These are phyloP conservation scores for Spermophilus dauricus DNA, from an alignment of 2,113 vertebrate species.

Conservation along the genomic window DNA sequence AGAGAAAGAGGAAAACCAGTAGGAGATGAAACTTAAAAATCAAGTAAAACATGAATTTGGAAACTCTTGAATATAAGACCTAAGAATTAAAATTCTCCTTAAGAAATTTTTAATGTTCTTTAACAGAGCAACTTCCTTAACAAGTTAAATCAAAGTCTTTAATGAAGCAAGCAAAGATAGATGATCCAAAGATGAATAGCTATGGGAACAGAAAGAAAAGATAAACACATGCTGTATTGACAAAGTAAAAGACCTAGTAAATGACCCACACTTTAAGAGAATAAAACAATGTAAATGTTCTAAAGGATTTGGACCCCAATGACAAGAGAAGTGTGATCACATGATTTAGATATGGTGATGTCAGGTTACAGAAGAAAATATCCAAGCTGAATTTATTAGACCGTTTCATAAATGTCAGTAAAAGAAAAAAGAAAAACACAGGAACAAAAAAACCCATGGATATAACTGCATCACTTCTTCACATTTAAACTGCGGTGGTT, in stretches of 20 bases:
- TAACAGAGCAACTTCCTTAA: not conserved
- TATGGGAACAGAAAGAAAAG: not conserved
- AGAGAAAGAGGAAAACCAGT: not conserved
- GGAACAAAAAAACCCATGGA: not conserved
- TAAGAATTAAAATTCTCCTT: conserved; percentile 7
- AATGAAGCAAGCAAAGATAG: not conserved
- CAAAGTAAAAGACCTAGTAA: not conserved
- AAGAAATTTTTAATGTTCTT: not conserved
- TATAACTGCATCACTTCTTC: not conserved
- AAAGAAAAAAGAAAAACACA: not conserved
- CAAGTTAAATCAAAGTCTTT: not conserved
- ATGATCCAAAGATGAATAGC: not conserved
- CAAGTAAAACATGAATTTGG: not conserved
- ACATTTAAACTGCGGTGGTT: not conserved
- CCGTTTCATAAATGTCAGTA: not conserved
- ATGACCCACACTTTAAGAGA: not conserved
- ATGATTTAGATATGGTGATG: conserved; percentile 25
- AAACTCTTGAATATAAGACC: not conserved
- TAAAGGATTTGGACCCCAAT: not conserved
- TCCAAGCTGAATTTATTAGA: not conserved
- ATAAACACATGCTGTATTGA: not conserved
- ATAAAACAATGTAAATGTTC: conserved; percentile 5
- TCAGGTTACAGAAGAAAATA: conserved; percentile 14
- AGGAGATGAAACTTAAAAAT: not conserved
- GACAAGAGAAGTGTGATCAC: not conserved